Evolutionary conservation across 2,113 vertebrate species (phyloP).

Genomic region (Ochotona princeps): DNA sequence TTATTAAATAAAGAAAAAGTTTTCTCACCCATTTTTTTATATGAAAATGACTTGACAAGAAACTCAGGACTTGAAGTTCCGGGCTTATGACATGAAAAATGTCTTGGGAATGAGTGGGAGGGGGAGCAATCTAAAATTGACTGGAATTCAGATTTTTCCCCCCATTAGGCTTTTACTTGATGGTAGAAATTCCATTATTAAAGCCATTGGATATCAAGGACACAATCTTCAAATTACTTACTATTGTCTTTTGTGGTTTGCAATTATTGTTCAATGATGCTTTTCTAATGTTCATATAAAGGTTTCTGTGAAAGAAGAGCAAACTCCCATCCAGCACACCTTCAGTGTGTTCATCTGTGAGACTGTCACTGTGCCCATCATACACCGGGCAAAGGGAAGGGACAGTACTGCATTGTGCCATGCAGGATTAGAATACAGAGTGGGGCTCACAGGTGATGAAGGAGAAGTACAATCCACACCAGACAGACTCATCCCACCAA

Average conservation of each 20-base stretch:
- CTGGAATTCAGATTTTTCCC: conserved; percentile 4
- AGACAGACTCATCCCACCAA: background rate
- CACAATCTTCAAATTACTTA: background rate
- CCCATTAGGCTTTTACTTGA: conserved; percentile 11
- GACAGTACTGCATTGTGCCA: background rate
- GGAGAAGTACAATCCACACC: background rate
- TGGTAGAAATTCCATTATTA: conserved; percentile 16
- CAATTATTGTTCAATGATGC: conserved; percentile 38
- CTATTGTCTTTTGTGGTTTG: conserved; percentile 10
- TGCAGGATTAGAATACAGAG: background rate
- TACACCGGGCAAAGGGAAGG: background rate
- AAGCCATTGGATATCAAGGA: background rate
- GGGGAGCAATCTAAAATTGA: background rate
- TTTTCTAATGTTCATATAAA: background rate
- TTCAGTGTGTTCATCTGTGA: background rate
- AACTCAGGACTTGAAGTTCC: background rate
- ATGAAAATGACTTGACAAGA: conserved; percentile 40
- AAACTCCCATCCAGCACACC: background rate
- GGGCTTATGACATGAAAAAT: conserved; percentile 30
- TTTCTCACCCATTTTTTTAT: conserved; percentile 40
- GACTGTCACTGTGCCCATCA: background rate
- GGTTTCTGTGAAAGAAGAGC: background rate
- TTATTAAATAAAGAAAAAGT: conserved; percentile 44
- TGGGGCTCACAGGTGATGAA: background rate
- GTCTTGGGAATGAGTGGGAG: conserved; percentile 1